phyloP scores from a whole-genome alignment of 2,113 vertebrate genomes.

The Cromileptes altivelis region DNA sequence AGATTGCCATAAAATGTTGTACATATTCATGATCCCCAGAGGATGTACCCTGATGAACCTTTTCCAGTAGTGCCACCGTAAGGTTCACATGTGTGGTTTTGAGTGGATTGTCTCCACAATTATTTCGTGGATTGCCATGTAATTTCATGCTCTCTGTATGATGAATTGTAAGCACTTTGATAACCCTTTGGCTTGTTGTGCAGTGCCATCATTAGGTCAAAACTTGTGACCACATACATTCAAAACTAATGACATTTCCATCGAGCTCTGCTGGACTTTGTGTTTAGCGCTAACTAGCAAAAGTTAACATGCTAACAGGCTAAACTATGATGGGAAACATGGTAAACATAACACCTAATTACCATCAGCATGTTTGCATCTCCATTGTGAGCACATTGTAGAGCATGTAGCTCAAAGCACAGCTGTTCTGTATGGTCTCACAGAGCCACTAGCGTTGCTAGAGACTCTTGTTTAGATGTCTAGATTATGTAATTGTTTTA shows the following conservation, averaged over 20 bases:
- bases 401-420: conserved; percentile 1
- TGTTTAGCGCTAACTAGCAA: too few species aligned
- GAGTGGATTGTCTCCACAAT: not conserved
- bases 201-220: not conserved
- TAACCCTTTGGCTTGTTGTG: not conserved
- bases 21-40: not conserved
- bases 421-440: not conserved
- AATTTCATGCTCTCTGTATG: not conserved
- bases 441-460: not conserved
- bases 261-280: not conserved
- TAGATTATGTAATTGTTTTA: not conserved
- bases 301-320: too few species aligned
- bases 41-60: not conserved
- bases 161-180: not conserved
- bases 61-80: not conserved
- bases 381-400: not conserved
- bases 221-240: not conserved
- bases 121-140: not conserved
- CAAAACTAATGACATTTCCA: not conserved
- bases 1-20: not conserved
- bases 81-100: not conserved
- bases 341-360: too few species aligned
- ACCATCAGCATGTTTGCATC: not conserved
- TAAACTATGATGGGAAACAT: too few species aligned
- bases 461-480: not conserved